Evolutionary conservation across 2,113 vertebrate genomes (phyloP).

Genomic region (Arizona elegans): DNA sequence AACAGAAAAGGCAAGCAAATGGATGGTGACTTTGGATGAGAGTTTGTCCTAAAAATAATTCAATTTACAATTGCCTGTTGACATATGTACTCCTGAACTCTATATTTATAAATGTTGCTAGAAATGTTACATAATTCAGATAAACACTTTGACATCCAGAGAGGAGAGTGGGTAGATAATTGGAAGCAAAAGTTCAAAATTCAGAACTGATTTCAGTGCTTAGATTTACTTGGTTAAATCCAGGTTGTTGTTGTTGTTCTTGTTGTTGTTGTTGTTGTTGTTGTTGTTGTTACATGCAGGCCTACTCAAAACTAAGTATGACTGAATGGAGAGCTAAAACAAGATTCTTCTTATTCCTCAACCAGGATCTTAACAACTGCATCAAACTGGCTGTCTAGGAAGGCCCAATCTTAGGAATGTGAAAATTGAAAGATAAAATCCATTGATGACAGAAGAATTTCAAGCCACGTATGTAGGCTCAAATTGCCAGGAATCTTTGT

Average conservation of each 20-base stretch:
- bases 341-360: background rate
- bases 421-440: background rate
- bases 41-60: background rate
- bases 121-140: background rate
- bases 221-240: background rate
- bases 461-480: background rate
- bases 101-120: background rate
- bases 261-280: too few relatives aligned
- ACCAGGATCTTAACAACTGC: background rate
- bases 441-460: background rate
- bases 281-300: background rate
- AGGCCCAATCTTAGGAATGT: background rate
- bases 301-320: background rate
- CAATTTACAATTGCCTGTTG: background rate
- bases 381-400: background rate
- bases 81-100: background rate
- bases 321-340: background rate
- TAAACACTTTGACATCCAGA: background rate
- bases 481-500: background rate
- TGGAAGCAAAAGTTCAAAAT: background rate
- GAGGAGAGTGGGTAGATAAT: background rate
- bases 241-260: background rate
- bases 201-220: background rate
- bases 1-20: background rate
- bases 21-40: background rate